Conservation (phyloP, 2,888 invertebrate species). For the Fragum sueziense region DNA sequence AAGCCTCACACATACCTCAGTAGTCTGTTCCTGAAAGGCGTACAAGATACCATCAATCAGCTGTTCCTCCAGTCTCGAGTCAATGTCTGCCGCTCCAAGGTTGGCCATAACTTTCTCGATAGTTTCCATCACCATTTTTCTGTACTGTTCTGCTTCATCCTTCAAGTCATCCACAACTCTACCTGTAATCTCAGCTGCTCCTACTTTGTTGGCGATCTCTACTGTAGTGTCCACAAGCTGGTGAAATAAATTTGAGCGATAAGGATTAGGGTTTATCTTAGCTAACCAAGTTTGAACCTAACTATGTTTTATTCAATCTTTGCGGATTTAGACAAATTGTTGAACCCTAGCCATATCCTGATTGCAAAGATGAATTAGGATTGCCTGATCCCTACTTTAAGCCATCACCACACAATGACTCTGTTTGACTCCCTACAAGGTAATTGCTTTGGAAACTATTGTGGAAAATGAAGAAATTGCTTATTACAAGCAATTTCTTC, state of each 20-base stretch:
- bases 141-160: slow-evolving; percentile 99
- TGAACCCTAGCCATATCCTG: no score
- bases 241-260: background rate
- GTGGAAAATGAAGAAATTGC: no score
- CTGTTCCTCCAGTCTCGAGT: slow-evolving; percentile 98
- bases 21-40: slow-evolving; percentile 99
- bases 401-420: no score
- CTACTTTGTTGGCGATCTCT: slow-evolving; percentile 99
- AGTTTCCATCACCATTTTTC: slow-evolving; percentile 99
- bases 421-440: no score
- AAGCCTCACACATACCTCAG: slow-evolving; percentile 87
- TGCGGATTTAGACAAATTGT: no score
- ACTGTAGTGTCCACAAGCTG: slow-evolving; percentile 99
- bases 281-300: no score
- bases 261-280: no score
- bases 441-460: no score
- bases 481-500: no score
- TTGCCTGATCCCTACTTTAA: no score
- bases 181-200: slow-evolving; percentile 99
- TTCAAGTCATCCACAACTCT: slow-evolving; percentile 99
- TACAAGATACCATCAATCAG: slow-evolving; percentile 99
- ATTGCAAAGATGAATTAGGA: no score
- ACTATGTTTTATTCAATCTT: no score
- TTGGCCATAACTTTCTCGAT: slow-evolving; percentile 99
- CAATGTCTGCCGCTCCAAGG: slow-evolving; percentile 98